Evolutionary conservation across 2,113 vertebrate species (phyloP).

Genomic region (Aythya baeri): DNA sequence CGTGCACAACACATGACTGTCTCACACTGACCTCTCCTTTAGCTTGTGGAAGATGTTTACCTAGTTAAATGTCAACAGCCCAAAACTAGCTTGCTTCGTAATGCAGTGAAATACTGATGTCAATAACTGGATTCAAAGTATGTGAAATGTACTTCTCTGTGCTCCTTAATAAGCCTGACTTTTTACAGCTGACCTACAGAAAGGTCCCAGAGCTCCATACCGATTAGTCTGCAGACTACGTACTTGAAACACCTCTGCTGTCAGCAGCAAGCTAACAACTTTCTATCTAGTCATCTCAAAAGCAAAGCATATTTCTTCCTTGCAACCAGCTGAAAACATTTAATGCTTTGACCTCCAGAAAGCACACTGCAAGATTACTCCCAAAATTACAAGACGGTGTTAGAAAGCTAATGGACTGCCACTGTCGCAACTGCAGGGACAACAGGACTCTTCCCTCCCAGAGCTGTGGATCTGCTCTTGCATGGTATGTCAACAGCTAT

Average conservation of each 20-base stretch:
- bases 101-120: background rate
- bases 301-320: background rate
- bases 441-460: rapidly evolving
- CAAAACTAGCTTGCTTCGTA: rapidly evolving
- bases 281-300: background rate
- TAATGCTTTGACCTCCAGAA: background rate
- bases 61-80: background rate
- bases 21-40: background rate
- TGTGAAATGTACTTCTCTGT: background rate
- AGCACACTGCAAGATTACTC: background rate
- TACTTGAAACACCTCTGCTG: background rate
- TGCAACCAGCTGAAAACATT: background rate
- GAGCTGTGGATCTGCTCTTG: background rate
- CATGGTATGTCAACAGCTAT: background rate
- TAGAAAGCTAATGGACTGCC: background rate
- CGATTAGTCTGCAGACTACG: background rate
- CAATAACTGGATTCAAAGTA: background rate
- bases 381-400: background rate
- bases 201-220: background rate
- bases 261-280: background rate
- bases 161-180: constrained; percentile 6
- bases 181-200: constrained; percentile 19
- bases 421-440: rapidly evolving
- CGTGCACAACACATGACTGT: background rate
- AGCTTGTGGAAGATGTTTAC: background rate